These are phyloP conservation scores for Dugesia japonica DNA, from an alignment of 2,888 invertebrate species.

Conservation along the genomic window DNA sequence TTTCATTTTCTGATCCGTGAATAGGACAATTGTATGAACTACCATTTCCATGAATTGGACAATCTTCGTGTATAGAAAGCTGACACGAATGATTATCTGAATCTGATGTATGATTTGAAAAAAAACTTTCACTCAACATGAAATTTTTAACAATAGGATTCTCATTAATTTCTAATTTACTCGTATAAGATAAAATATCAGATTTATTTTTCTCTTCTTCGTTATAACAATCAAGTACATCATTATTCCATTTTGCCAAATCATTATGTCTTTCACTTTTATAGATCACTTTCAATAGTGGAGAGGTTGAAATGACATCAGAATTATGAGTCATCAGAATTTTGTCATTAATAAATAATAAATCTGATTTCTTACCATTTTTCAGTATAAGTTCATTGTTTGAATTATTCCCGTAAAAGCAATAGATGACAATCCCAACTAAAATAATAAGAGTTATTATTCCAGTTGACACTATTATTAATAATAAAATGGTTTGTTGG, in stretches of 20 bases:
- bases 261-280: not conserved
- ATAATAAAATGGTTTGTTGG: not conserved
- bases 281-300: not conserved
- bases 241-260: not conserved
- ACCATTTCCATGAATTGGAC: not conserved
- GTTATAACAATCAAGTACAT: not conserved
- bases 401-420: not conserved
- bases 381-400: not conserved
- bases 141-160: slow-evolving; percentile 2
- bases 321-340: not conserved
- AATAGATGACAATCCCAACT: not conserved
- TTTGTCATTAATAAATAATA: not conserved
- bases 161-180: not conserved
- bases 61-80: not conserved
- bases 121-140: not conserved
- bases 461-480: not conserved
- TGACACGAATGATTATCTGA: slow-evolving; percentile 6
- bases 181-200: not conserved
- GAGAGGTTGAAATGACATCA: not conserved
- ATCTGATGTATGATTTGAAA: not conserved
- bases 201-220: not conserved
- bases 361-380: not conserved
- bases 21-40: not conserved
- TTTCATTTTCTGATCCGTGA: not conserved
- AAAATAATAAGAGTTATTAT: not conserved